These are phyloP conservation scores for Stenchaetothrips biformis DNA, from an alignment of 2,888 invertebrate species.

Conservation along the genomic window DNA sequence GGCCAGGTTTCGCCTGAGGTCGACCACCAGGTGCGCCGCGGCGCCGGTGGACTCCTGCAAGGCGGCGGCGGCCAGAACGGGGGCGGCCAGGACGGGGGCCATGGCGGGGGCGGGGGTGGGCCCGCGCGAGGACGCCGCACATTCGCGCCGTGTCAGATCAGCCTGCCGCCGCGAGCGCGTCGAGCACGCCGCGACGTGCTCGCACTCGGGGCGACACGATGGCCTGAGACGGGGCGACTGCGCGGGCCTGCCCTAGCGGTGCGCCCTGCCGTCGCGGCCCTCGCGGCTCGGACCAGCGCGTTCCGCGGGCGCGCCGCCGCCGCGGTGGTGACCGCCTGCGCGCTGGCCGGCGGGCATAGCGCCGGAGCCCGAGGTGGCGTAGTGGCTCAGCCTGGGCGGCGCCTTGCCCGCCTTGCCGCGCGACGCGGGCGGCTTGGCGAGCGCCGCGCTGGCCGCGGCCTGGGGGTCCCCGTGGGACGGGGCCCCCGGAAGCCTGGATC, in stretches of 20 bases:
- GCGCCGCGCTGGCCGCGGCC: slow-evolving; percentile 2
- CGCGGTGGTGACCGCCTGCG: background rate
- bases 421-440: slow-evolving; percentile 37
- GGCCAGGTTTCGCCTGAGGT: background rate
- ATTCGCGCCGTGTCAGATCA: slow-evolving; percentile 24
- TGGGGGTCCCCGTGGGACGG: slow-evolving; percentile 14
- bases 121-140: background rate
- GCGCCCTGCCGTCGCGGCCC: slow-evolving; percentile 35
- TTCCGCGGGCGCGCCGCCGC: slow-evolving; percentile 27
- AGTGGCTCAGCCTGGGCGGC: slow-evolving; percentile 36
- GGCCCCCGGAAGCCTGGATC: slow-evolving; percentile 25
- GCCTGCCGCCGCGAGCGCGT: slow-evolving; percentile 28
- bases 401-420: slow-evolving; percentile 35
- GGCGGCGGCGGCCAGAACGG: background rate
- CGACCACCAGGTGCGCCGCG: background rate
- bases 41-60: background rate
- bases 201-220: slow-evolving; percentile 29
- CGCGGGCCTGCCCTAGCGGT: slow-evolving; percentile 31
- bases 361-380: slow-evolving; percentile 41
- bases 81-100: background rate
- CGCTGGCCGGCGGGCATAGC: slow-evolving; percentile 41
- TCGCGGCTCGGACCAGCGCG: slow-evolving; percentile 24
- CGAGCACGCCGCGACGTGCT: background rate
- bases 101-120: background rate
- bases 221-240: slow-evolving; percentile 28